Evolutionary conservation across 1,140 invertebrate species (phyloP).

Genomic region (Cherax destructor): DNA sequence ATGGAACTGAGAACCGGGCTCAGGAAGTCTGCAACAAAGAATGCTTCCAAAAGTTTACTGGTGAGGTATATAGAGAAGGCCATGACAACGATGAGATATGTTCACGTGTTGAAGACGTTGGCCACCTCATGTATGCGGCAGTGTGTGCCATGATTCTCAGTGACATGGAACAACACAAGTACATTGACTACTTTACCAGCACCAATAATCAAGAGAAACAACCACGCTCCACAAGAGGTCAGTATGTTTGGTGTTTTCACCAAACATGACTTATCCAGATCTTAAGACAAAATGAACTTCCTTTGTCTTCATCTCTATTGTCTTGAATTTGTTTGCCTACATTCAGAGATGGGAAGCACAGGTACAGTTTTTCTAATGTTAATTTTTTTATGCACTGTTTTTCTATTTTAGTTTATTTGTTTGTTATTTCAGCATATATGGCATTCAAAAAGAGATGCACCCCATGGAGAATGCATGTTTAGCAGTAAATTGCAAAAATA

Average conservation of each 20-base stretch:
- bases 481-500: too few relatives aligned
- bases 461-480: too few relatives aligned
- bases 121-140: slow-evolving; percentile 56
- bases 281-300: too few relatives aligned
- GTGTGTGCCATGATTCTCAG: slow-evolving; percentile 60
- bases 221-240: slow-evolving; percentile 42
- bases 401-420: too few relatives aligned
- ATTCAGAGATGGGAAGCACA: too few relatives aligned
- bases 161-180: slow-evolving; percentile 64
- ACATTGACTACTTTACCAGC: slow-evolving; percentile 47
- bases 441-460: too few relatives aligned
- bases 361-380: too few relatives aligned
- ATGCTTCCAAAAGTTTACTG: slow-evolving; percentile 52
- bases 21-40: slow-evolving; percentile 55
- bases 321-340: too few relatives aligned
- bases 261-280: too few relatives aligned
- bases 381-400: too few relatives aligned
- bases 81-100: slow-evolving; percentile 43
- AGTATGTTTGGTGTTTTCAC: neutral
- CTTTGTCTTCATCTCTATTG: too few relatives aligned
- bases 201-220: neutral
- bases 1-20: slow-evolving; percentile 20
- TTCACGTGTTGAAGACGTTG: slow-evolving; percentile 53
- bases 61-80: slow-evolving; percentile 46
- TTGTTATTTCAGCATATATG: too few relatives aligned